These are phyloP conservation scores for Phenganax stokvisi DNA, from an alignment of 92 coral and sea anemone genomes.

Conservation along the genomic window DNA sequence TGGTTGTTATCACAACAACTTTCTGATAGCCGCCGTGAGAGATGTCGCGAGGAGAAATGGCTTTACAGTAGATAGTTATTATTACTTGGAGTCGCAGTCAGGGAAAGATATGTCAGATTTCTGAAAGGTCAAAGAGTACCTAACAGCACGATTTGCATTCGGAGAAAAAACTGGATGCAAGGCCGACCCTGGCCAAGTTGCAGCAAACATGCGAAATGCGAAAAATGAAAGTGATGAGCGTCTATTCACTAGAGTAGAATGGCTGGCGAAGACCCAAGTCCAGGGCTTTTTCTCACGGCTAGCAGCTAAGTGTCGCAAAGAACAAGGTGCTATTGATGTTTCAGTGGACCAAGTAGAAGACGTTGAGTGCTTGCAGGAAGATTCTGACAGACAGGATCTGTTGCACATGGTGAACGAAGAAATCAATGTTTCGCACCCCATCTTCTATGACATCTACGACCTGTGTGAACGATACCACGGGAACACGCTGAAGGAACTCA, in stretches of 20 bases:
- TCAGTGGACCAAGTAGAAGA: neutral
- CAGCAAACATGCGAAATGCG: slow-evolving; percentile 54
- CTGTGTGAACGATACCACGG: neutral
- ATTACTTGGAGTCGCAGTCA: too few relatives aligned
- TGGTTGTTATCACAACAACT: too few relatives aligned
- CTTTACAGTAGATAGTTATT: too few relatives aligned
- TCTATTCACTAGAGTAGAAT: slow-evolving; percentile 56
- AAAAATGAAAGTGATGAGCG: slow-evolving; percentile 42
- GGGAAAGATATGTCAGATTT: neutral
- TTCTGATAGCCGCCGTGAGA: too few relatives aligned
- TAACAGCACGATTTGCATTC: slow-evolving; percentile 56
- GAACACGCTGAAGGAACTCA: neutral
- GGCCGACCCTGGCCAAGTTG: slow-evolving; percentile 63
- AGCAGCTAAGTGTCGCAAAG: slow-evolving; percentile 41
- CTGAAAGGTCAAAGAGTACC: slow-evolving; percentile 61
- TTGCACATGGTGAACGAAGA: neutral
- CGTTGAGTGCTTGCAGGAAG: neutral
- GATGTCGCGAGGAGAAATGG: too few relatives aligned
- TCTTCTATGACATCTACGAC: neutral
- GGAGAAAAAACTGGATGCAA: slow-evolving; percentile 64
- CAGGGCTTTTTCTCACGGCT: slow-evolving; percentile 55
- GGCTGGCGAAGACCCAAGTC: slow-evolving; percentile 57
- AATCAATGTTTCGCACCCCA: neutral
- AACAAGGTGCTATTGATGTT: neutral
- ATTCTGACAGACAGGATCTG: neutral